A percentile compares a stretch with the other conserved stretches of the same genome.
Conservation (phyloP, 2,113 vertebrate species). For the Lutjanus erythropterus region DNA sequence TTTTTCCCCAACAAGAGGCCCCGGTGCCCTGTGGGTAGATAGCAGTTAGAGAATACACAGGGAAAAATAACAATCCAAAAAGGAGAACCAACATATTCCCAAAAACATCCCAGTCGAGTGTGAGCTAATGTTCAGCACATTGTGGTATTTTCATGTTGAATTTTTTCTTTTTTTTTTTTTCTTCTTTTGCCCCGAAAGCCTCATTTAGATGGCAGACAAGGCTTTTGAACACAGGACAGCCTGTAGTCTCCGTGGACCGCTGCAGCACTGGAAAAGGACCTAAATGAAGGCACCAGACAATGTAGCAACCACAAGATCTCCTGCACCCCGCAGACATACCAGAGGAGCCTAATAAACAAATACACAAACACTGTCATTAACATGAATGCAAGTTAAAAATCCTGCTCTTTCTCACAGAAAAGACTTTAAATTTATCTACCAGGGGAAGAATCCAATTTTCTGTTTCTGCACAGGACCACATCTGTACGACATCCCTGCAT, state of each 20-base stretch:
- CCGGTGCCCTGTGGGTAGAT: slow-evolving; percentile 78
- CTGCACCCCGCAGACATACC: slow-evolving; percentile 67
- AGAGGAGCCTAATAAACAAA: slow-evolving; percentile 77
- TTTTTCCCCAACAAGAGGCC: slow-evolving; percentile 62
- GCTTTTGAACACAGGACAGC: slow-evolving; percentile 74
- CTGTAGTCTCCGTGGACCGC: slow-evolving; percentile 73
- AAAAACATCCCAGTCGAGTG: slow-evolving; percentile 64
- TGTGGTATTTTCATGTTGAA: slow-evolving; percentile 74
- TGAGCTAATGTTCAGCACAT: slow-evolving; percentile 74
- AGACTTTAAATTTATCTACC: slow-evolving; percentile 34
- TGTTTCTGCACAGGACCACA: slow-evolving; percentile 46
- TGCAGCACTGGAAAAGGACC: slow-evolving; percentile 68
- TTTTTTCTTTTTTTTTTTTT: slow-evolving; percentile 22
- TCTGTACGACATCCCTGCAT: slow-evolving; percentile 56
- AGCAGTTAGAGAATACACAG: slow-evolving; percentile 70
- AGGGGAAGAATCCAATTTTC: slow-evolving; percentile 68
- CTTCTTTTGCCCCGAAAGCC: slow-evolving; percentile 72
- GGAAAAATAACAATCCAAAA: slow-evolving; percentile 75
- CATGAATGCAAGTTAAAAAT: slow-evolving; percentile 41
- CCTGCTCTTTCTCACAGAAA: slow-evolving; percentile 38
- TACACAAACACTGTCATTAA: slow-evolving; percentile 75
- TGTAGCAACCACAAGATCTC: slow-evolving; percentile 60
- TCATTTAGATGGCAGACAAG: slow-evolving; percentile 80
- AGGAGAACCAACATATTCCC: slow-evolving; percentile 73
- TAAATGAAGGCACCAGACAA: slow-evolving; percentile 78